A percentile compares a stretch with the other conserved stretches of the same genome.
These are phyloP conservation scores for Petromus typicus DNA, from an alignment of 2,113 vertebrate genomes.

Conservation along the genomic window DNA sequence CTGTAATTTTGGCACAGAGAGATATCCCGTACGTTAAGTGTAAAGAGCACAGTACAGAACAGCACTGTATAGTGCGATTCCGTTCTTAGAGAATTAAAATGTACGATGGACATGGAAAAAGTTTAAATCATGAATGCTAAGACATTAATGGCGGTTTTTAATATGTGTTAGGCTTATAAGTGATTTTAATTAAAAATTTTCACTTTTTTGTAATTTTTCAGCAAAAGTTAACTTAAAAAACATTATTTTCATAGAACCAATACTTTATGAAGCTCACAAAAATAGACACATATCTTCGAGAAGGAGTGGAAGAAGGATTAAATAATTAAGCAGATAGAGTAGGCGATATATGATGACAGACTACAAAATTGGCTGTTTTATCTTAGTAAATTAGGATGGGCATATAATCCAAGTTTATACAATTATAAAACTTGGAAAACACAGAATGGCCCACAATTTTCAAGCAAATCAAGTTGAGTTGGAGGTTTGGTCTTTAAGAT, in stretches of 20 bases:
- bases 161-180: not conserved
- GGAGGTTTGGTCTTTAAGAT: not conserved
- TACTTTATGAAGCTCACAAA: slow-evolving; percentile 32
- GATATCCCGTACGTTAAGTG: slow-evolving; percentile 49
- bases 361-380: slow-evolving; percentile 39
- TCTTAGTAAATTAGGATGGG: not conserved
- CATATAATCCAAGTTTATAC: slow-evolving; percentile 20
- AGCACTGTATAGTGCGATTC: not conserved
- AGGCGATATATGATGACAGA: not conserved
- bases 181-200: slow-evolving; percentile 44
- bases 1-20: slow-evolving; percentile 65
- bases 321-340: slow-evolving; percentile 13
- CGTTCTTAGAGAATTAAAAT: slow-evolving; percentile 58
- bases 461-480: not conserved
- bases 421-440: slow-evolving; percentile 26
- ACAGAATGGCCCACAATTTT: slow-evolving; percentile 25
- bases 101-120: not conserved
- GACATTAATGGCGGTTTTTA: slow-evolving; percentile 42
- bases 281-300: not conserved
- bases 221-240: slow-evolving; percentile 3
- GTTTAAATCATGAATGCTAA: slow-evolving; percentile 21
- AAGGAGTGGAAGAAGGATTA: slow-evolving; percentile 30
- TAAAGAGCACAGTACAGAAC: slow-evolving; percentile 59
- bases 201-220: slow-evolving; percentile 39
- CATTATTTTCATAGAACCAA: slow-evolving; percentile 21